A percentile compares a stretch with the other conserved stretches of the same genome.
Evolutionary conservation across 2,888 invertebrate species (phyloP).

Genomic region (Suillia variegata): DNA sequence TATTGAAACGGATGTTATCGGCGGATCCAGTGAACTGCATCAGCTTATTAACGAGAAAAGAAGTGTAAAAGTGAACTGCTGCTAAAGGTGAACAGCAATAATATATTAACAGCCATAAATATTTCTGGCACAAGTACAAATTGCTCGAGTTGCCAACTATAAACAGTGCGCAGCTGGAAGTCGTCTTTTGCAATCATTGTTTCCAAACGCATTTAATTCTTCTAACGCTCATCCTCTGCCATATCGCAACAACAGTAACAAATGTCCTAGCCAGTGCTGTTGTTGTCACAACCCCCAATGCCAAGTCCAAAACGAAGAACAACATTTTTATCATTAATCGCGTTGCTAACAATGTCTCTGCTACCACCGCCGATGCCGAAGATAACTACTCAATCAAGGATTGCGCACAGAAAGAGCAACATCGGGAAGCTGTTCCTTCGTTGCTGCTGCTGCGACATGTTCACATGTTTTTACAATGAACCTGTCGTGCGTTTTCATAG

Average conservation of each 20-base stretch:
- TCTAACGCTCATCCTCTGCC: conserved; percentile 40
- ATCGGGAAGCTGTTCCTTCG: conserved; percentile 42
- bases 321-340: conserved; percentile 53
- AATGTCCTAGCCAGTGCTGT: neutral
- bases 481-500: conserved; percentile 64
- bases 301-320: conserved; percentile 23
- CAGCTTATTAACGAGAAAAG: conserved; percentile 53
- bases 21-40: conserved; percentile 51
- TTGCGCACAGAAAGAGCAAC: conserved; percentile 11
- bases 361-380: neutral
- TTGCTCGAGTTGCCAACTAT: conserved; percentile 26
- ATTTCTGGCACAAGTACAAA: conserved; percentile 30
- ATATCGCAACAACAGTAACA: neutral
- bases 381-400: conserved; percentile 23
- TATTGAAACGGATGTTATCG: conserved; percentile 51
- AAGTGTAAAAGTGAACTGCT: conserved; percentile 20
- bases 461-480: conserved; percentile 63
- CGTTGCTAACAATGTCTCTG: conserved; percentile 27
- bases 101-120: conserved; percentile 6
- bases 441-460: conserved; percentile 43
- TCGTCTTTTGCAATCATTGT: conserved; percentile 29
- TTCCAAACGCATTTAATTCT: conserved; percentile 60
- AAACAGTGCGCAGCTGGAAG: conserved; percentile 8
- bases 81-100: conserved; percentile 18
- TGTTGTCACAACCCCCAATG: conserved; percentile 29